phyloP scores from a whole-genome alignment of 2,797 vertebrate species.

The Silurus lanzhouensis region DNA sequence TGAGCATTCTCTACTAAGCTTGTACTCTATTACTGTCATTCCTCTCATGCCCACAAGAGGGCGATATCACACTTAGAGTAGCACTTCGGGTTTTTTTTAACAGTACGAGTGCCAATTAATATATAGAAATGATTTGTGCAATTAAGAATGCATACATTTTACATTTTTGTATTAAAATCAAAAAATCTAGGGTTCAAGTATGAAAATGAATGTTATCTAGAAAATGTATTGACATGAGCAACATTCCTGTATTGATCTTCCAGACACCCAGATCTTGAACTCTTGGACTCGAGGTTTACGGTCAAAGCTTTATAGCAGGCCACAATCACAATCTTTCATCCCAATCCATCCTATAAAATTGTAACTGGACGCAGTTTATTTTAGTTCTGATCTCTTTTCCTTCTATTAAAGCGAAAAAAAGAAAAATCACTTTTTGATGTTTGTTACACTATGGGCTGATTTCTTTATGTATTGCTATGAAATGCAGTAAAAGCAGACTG shows the following conservation, averaged over 20 bases:
- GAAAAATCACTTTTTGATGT: background rate
- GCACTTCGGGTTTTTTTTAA: background rate
- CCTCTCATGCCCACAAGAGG: background rate
- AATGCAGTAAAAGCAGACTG: background rate
- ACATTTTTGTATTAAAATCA: too few relatives aligned
- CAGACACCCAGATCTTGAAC: too few relatives aligned
- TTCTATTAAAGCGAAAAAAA: background rate
- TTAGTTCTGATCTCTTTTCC: background rate
- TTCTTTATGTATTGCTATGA: background rate
- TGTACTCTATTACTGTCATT: background rate
- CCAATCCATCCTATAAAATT: too few relatives aligned
- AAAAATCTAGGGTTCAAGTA: too few relatives aligned
- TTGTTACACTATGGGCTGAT: background rate
- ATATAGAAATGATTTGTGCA: background rate
- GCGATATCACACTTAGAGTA: background rate
- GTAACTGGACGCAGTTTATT: background rate
- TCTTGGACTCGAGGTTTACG: too few relatives aligned
- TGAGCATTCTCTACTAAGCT: background rate
- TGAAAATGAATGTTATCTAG: too few relatives aligned
- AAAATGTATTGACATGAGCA: too few relatives aligned
- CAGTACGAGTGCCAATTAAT: background rate
- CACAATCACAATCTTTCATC: too few relatives aligned
- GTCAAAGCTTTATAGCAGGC: too few relatives aligned
- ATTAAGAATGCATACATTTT: too few relatives aligned
- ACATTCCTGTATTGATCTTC: too few relatives aligned